Base-by-base conservation (phyloP, 2,888 invertebrate species). In the Leptodirus hochenwartii region DNA sequence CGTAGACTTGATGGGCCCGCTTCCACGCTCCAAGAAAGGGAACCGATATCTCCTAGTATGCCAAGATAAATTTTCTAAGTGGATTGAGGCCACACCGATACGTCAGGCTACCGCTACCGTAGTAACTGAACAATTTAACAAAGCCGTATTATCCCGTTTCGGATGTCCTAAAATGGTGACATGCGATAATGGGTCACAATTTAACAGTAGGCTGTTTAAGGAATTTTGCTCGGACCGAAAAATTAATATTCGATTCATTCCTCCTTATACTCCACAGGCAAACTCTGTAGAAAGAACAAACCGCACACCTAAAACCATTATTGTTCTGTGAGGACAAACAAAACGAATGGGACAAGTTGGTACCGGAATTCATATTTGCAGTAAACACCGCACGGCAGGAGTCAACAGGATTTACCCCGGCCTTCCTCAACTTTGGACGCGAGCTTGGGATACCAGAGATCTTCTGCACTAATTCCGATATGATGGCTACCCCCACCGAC, bases 201-300 rank as follows among this genome's bases (percentile, higher is more conserved):
- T 12, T 8, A 13, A 10, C 14, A 25, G 27, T 17, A 12, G 12
- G 17, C 10, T 9, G 8, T n/a, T 17, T 6, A 5, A 14, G 14
- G 10, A 12, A 14, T 17, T 32, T 8, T 24, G 22, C 5, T 12
- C 22, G 9, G 32, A 26, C 15, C 11, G 17, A n/a, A 22, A 25
- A 6, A 24, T 23, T 23, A 2, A 13, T 4, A 32, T 37, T 14
- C 29, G 29, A 2, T 22, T 17, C 5, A 45, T 42, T 1, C 41
- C 44, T 1, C 37, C 39, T 2, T 47, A 49, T 27, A 33, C 41
- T 4, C 41, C 43, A 0, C 45, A 47, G 23, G 43, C 38, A 2
- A 49, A 50, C 31, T 44, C 44, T 0, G 42, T 41, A 0, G 47
- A 47, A 27, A 17, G 47, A n/a, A 37, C 39, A 0, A 49, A 48